Percentiles rank a stretch among this genome's conserved stretches.
Evolutionary conservation across 2,888 invertebrate genomes (phyloP).

Genomic region (Tetheella fluctuosa): DNA sequence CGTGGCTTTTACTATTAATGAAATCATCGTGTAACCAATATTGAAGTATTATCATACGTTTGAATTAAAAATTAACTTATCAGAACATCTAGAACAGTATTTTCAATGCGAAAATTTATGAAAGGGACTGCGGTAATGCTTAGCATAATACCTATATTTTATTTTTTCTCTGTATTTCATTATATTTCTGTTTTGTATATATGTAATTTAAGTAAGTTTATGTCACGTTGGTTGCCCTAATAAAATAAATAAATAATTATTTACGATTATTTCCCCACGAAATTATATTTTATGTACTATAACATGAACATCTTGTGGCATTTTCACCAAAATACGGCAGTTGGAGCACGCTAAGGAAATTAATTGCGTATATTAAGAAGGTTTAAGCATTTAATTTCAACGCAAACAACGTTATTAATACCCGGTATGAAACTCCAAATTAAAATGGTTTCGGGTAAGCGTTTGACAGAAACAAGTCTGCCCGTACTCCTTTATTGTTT

Average conservation of each 20-base stretch:
- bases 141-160: constrained; percentile 1
- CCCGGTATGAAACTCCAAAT: neutral
- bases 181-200: too few relatives aligned
- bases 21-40: neutral
- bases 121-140: neutral
- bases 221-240: too few relatives aligned
- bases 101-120: neutral
- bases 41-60: too few relatives aligned
- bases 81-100: neutral
- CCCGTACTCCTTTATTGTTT: neutral
- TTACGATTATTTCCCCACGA: too few relatives aligned
- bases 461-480: neutral
- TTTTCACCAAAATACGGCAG: neutral
- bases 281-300: too few relatives aligned
- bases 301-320: neutral
- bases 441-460: neutral
- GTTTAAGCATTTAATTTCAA: constrained; percentile 9
- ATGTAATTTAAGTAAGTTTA: too few relatives aligned
- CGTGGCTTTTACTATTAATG: too few relatives aligned
- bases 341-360: constrained; percentile 1
- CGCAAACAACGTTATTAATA: constrained; percentile 10
- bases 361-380: constrained; percentile 11
- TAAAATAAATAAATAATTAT: too few relatives aligned
- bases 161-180: too few relatives aligned
- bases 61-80: neutral